phyloP scores from a whole-genome alignment of 2,797 vertebrate genomes.

The Telmatherina bonti region DNA sequence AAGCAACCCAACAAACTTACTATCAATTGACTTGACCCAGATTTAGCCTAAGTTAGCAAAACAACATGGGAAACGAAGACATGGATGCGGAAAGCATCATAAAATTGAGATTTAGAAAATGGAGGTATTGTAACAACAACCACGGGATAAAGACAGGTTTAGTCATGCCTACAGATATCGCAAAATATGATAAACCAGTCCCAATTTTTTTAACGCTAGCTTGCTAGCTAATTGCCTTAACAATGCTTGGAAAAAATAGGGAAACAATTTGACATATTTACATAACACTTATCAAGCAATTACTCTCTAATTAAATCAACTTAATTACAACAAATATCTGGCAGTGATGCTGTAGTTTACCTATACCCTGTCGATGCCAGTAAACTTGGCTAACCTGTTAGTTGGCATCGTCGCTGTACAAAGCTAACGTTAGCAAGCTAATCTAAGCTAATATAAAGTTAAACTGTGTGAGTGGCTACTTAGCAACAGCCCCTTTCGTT shows the following conservation, averaged over 20 bases:
- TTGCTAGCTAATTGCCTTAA: conserved; percentile 39
- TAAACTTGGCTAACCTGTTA: conserved; percentile 51
- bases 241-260: not conserved
- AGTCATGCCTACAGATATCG: not conserved
- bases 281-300: rapidly evolving
- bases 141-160: not conserved
- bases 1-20: not conserved
- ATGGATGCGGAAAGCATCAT: rapidly evolving
- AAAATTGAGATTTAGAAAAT: not conserved
- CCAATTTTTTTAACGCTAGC: conserved; percentile 46
- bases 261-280: conserved; percentile 1
- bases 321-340: rapidly evolving
- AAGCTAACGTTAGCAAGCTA: conserved; percentile 64
- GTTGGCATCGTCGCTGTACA: conserved; percentile 43
- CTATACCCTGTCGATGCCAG: conserved; percentile 1
- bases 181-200: not conserved
- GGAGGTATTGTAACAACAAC: not conserved
- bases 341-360: not conserved
- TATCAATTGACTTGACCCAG: conserved; percentile 46
- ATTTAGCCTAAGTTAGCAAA: conserved; percentile 51
- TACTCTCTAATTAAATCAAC: rapidly evolving
- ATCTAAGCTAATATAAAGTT: conserved; percentile 69
- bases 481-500: conserved; percentile 30
- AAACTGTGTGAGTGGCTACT: conserved; percentile 37
- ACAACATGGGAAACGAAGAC: not conserved